These are phyloP conservation scores for Phoeniculus purpureus DNA, from an alignment of 2,797 vertebrate species.

Conservation along the genomic window DNA sequence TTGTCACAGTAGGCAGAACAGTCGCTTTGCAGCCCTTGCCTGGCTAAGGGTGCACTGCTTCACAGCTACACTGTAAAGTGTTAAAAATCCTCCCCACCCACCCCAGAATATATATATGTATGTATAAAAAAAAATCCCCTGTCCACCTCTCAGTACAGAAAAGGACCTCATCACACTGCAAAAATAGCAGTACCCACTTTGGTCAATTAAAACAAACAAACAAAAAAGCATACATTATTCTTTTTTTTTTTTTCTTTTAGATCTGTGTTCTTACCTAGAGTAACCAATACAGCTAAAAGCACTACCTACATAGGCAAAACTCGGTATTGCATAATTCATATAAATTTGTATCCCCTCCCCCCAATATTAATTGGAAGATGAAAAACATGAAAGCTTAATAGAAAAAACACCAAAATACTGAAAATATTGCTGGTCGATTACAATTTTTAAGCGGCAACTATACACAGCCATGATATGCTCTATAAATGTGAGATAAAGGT, in stretches of 20 bases:
- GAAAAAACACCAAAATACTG: slow-evolving; percentile 96
- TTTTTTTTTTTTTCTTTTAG: slow-evolving; percentile 85
- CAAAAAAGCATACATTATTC: slow-evolving; percentile 83
- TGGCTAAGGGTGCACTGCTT: slow-evolving; percentile 87
- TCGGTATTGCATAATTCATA: slow-evolving; percentile 99
- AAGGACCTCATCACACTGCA: slow-evolving; percentile 98
- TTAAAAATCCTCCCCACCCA: slow-evolving; percentile 84
- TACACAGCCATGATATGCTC: slow-evolving; percentile 99
- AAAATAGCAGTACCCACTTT: slow-evolving; percentile 99
- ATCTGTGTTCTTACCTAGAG: slow-evolving; percentile 99
- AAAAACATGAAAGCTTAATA: slow-evolving; percentile 94
- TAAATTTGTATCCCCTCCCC: slow-evolving; percentile 95
- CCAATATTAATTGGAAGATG: slow-evolving; percentile 99
- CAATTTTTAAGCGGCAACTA: slow-evolving; percentile 98
- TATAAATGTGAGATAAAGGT: slow-evolving; percentile 99
- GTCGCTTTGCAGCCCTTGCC: slow-evolving; percentile 94
- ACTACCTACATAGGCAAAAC: slow-evolving; percentile 99
- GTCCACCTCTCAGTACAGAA: slow-evolving; percentile 89
- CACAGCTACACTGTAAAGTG: slow-evolving; percentile 88
- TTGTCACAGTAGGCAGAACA: slow-evolving; percentile 93
- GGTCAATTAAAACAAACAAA: slow-evolving; percentile 92
- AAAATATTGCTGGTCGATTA: slow-evolving; percentile 98
- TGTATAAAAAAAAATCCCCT: slow-evolving; percentile 82
- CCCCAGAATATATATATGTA: slow-evolving; percentile 84
- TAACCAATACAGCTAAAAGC: slow-evolving; percentile 99